Evolutionary conservation across 2,797 vertebrate genomes (phyloP).

Genomic region (Paedocypris micromegethes): DNA sequence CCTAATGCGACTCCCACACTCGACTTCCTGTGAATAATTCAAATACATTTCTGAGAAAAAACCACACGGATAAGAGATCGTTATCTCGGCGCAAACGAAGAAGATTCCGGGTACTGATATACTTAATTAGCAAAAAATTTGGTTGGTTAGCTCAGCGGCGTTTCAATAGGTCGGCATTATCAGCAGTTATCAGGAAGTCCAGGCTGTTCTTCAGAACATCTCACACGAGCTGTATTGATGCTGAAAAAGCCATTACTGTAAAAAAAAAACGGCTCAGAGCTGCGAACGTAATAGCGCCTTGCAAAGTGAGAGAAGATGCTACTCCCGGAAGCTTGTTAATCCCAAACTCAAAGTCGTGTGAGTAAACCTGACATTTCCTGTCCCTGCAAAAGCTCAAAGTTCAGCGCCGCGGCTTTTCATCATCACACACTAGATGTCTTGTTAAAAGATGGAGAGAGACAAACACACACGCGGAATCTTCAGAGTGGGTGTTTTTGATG

Average conservation of each 20-base stretch:
- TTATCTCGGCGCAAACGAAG: constrained; percentile 4
- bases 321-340: constrained; percentile 11
- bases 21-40: constrained; percentile 6
- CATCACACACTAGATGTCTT: background rate
- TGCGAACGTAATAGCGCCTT: constrained; percentile 4
- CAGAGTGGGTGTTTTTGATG: too few relatives aligned
- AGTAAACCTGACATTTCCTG: constrained; percentile 15
- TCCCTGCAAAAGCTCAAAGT: background rate
- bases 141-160: too few relatives aligned
- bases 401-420: constrained; percentile 8
- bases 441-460: constrained; percentile 1
- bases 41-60: constrained; percentile 1
- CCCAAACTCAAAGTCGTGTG: background rate
- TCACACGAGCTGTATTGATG: too few relatives aligned
- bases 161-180: background rate
- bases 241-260: background rate
- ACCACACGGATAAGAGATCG: background rate
- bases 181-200: constrained; percentile 5
- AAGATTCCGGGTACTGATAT: background rate
- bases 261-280: background rate
- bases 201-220: background rate
- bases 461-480: too few relatives aligned
- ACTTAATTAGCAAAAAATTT: too few relatives aligned
- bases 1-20: constrained; percentile 9
- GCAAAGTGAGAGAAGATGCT: background rate